These are phyloP conservation scores for Ricordea florida DNA, from an alignment of 92 coral and sea anemone genomes.

Conservation along the genomic window DNA sequence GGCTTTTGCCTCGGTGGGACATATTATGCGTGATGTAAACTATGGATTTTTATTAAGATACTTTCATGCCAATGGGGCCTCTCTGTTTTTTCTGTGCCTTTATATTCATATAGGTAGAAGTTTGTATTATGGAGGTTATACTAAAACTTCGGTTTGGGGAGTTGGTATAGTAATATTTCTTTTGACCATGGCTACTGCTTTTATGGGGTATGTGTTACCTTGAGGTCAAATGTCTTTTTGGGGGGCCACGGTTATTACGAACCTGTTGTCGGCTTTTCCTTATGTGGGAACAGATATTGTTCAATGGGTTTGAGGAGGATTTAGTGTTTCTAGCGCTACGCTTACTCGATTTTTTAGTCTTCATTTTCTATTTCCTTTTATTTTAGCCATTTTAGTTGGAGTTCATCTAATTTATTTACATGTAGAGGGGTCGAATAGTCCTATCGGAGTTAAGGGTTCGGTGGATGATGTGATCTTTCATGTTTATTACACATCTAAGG, in stretches of 20 bases:
- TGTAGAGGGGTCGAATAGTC: constrained; percentile 74
- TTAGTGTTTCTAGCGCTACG: constrained; percentile 77
- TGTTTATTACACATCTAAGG: constrained; percentile 75
- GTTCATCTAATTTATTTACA: constrained; percentile 69
- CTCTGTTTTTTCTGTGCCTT: constrained; percentile 70
- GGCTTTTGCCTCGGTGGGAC: constrained; percentile 66
- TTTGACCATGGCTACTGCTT: constrained; percentile 77
- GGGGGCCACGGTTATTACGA: constrained; percentile 90
- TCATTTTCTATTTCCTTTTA: constrained; percentile 79
- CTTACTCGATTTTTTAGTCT: constrained; percentile 72
- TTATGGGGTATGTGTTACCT: constrained; percentile 81
- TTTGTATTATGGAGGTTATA: constrained; percentile 71
- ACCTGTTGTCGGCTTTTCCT: constrained; percentile 76
- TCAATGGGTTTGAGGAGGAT: constrained; percentile 88
- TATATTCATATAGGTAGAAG: constrained; percentile 78
- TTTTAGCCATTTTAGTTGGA: constrained; percentile 53
- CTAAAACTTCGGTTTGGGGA: constrained; percentile 53
- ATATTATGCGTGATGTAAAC: constrained; percentile 81
- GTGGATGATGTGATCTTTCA: constrained; percentile 67
- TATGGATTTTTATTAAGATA: constrained; percentile 71
- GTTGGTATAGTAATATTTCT: constrained; percentile 71
- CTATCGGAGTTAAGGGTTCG: constrained; percentile 57
- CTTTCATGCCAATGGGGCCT: constrained; percentile 77
- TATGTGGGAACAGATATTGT: constrained; percentile 78
- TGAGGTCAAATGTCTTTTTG: constrained; percentile 90